These are phyloP conservation scores for Drosophila kikkawai DNA, from an alignment of 1,140 invertebrate genomes.

Conservation along the genomic window DNA sequence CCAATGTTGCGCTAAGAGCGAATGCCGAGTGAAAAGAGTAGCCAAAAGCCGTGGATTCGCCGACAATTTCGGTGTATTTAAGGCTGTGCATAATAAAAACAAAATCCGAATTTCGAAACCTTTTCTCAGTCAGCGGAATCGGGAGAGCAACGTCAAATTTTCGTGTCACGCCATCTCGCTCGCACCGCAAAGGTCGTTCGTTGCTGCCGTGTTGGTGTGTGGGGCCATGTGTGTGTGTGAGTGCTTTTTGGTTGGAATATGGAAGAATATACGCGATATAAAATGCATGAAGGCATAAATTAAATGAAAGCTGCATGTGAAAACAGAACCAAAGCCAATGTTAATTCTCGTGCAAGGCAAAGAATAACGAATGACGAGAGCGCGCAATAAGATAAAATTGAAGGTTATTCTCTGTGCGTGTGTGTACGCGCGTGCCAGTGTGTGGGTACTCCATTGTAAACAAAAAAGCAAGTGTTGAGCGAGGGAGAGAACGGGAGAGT, in stretches of 20 bases:
- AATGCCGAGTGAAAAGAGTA: conserved; percentile 9
- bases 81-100: conserved; percentile 11
- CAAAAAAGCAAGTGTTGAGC: conserved; percentile 75
- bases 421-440: conserved; percentile 13
- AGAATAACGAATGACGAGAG: conserved; percentile 45
- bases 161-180: conserved; percentile 24
- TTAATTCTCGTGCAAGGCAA: conserved; percentile 48
- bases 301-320: conserved; percentile 26
- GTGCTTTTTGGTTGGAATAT: conserved; percentile 16
- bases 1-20: conserved; percentile 1
- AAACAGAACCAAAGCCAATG: conserved; percentile 40
- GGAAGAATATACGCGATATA: conserved; percentile 5
- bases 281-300: conserved; percentile 24
- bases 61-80: conserved; percentile 5
- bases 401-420: conserved; percentile 71
- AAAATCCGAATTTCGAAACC: conserved; percentile 13
- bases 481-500: conserved; percentile 15
- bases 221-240: conserved; percentile 7
- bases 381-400: conserved; percentile 81
- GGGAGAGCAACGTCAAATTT: conserved; percentile 19
- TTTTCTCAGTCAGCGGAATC: conserved; percentile 12
- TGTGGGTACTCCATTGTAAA: conserved; percentile 55
- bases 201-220: conserved; percentile 29
- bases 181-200: conserved; percentile 49
- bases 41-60: not conserved